phyloP scores from a whole-genome alignment of 2,888 invertebrate species.

The Drosophila aldrichi region DNA sequence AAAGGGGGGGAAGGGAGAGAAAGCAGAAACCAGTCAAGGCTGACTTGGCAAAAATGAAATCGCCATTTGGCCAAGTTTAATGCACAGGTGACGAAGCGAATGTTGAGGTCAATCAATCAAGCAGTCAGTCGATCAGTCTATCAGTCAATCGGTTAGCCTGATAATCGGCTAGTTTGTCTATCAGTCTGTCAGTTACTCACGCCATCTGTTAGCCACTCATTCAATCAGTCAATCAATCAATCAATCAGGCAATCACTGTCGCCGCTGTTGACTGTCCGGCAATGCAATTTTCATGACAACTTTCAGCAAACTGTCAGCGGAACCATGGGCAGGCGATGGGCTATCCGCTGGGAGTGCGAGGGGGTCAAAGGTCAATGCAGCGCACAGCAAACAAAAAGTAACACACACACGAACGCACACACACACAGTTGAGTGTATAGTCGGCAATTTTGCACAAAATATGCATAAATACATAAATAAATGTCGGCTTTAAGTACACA shows the following conservation, averaged over 20 bases:
- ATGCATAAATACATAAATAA: constrained; percentile 78
- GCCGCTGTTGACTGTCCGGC: constrained; percentile 15
- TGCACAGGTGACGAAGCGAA: background rate
- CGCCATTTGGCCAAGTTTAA: constrained; percentile 1
- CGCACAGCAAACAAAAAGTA: constrained; percentile 26
- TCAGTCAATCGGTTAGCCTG: background rate
- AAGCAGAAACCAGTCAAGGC: background rate
- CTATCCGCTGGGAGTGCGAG: background rate
- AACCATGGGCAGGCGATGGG: background rate
- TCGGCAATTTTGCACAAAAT: constrained; percentile 66
- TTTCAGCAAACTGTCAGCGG: constrained; percentile 26
- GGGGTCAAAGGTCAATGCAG: constrained; percentile 40
- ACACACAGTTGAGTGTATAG: constrained; percentile 41
- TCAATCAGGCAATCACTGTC: constrained; percentile 7
- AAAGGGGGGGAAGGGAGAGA: background rate
- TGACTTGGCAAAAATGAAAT: background rate
- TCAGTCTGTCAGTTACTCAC: background rate
- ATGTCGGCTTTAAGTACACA: constrained; percentile 45
- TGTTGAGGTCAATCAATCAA: constrained; percentile 6
- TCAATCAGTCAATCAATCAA: constrained; percentile 6
- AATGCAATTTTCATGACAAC: constrained; percentile 54
- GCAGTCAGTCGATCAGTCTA: background rate
- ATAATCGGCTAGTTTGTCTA: background rate
- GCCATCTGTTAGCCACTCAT: constrained; percentile 3
- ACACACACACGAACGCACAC: constrained; percentile 21